Evolutionary conservation across 2,113 vertebrate genomes (phyloP), one percentile per base, ranked within the genome.

Genomic region (Sander lucioperca): DNA sequence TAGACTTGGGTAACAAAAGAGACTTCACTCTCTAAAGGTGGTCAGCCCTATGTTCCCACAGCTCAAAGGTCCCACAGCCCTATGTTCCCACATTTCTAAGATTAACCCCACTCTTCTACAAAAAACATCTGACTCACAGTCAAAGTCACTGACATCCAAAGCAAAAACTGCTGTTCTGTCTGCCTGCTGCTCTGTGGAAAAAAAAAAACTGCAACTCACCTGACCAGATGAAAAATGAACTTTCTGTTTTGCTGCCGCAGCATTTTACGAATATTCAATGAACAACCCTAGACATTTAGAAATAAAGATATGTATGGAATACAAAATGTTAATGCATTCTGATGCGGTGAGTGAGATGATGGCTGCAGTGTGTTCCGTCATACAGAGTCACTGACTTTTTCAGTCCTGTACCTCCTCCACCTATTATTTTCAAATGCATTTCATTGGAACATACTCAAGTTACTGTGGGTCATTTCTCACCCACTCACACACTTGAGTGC

Each of bases 221-320:
- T 64, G 79, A 83, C 84, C 14, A 21, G 30, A 58, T 74, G 67
- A 84, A 81, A 86, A 68, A 80, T 79, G 0, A 61, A 75, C 77
- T 74, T 66, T 2, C 54, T 57, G 54, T 58, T 85, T 79, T 81
- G 75, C 77, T 33, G 69, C 68, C 2, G 25, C 39, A 81, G 82
- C 73, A 12, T 56, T 85, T 81, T 61, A 16, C 36, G 14, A 48
- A 11, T 39, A 43, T 70, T 74, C 39, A 51, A 19, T 23, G 45
- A 75, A 56, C 47, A 45, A 54, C 56, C 15, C 30, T 2, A 56
- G 48, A 80, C 25, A 56, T 69, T 50, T 54, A 48, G 36, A 81
- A 71, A 68, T 76, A 70, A 78, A 81, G 51, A 79, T n/a, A 63
- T 50, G 50, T 62, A 62, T 73, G 58, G 80, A 85, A 61, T 68